Conservation (phyloP, 23 tunicate species). For the Corella eumyota region DNA sequence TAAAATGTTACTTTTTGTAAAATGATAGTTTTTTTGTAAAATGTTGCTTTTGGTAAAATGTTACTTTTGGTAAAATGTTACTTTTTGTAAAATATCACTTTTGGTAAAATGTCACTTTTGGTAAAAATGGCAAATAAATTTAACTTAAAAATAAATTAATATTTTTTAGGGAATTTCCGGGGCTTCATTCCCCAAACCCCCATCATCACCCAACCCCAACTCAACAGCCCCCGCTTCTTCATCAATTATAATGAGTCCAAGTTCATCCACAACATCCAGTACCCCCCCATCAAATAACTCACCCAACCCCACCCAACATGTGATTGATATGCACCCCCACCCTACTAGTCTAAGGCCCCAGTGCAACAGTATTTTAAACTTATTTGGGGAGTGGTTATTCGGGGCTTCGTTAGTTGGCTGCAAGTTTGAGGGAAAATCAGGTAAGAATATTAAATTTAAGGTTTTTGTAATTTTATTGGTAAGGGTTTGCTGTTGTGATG, state of each 20-base stretch:
- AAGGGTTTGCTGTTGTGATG: too few species aligned
- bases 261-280: slow-evolving; percentile 12
- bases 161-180: slow-evolving; percentile 27
- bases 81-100: too few species aligned
- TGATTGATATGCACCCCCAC: slow-evolving; percentile 61
- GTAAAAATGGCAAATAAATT: too few species aligned
- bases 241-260: too few species aligned
- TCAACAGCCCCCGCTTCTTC: slow-evolving; percentile 3
- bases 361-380: slow-evolving; percentile 68
- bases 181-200: slow-evolving; percentile 14
- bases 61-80: too few species aligned
- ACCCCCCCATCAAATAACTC: slow-evolving; percentile 5
- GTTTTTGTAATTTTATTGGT: too few species aligned
- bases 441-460: too few species aligned
- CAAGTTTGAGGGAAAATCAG: slow-evolving; percentile 37
- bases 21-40: too few species aligned
- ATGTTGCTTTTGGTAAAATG: too few species aligned
- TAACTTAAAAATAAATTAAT: too few species aligned
- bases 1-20: too few species aligned
- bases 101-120: too few species aligned
- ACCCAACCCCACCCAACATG: not conserved
- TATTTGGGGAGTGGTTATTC: slow-evolving; percentile 87
- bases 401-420: slow-evolving; percentile 81
- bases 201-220: slow-evolving; percentile 14
- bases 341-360: slow-evolving; percentile 65